These are phyloP conservation scores for Xiphophorus hellerii DNA, from an alignment of 2,113 vertebrate genomes.

Conservation along the genomic window DNA sequence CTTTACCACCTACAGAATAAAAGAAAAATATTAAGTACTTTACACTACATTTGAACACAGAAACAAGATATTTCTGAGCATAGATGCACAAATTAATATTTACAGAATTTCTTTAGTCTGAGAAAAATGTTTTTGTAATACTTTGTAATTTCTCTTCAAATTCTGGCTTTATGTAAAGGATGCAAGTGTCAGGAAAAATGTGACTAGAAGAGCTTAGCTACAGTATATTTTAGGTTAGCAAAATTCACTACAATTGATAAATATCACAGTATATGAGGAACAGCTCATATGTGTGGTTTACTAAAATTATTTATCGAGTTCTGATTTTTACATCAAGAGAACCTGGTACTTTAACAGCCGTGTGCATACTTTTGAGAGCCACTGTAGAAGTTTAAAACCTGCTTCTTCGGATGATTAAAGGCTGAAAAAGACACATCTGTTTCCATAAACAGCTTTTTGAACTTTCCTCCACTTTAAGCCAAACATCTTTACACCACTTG, in stretches of 20 bases:
- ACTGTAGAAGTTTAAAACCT: background rate
- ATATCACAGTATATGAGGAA: background rate
- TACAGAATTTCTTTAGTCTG: background rate
- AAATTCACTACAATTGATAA: background rate
- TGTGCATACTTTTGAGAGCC: background rate
- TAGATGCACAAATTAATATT: too few species aligned
- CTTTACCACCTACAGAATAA: background rate
- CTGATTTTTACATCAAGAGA: background rate
- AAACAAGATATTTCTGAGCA: background rate
- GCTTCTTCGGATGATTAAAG: background rate
- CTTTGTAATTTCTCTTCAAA: too few species aligned
- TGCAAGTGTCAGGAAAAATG: background rate
- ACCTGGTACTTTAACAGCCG: background rate
- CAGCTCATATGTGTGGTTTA: background rate
- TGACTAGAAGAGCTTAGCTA: background rate
- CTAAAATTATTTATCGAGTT: background rate
- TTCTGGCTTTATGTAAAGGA: background rate
- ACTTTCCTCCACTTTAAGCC: constrained; percentile 11
- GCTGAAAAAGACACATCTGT: background rate
- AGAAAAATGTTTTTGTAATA: too few species aligned
- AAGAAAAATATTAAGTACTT: background rate
- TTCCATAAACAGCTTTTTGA: background rate
- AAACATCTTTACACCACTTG: constrained; percentile 2
- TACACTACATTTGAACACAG: background rate
- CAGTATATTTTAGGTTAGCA: background rate